Evolutionary conservation across 2,113 vertebrate species (phyloP), one percentile per base, ranked within the genome.

Genomic region (Merops nubicus): DNA sequence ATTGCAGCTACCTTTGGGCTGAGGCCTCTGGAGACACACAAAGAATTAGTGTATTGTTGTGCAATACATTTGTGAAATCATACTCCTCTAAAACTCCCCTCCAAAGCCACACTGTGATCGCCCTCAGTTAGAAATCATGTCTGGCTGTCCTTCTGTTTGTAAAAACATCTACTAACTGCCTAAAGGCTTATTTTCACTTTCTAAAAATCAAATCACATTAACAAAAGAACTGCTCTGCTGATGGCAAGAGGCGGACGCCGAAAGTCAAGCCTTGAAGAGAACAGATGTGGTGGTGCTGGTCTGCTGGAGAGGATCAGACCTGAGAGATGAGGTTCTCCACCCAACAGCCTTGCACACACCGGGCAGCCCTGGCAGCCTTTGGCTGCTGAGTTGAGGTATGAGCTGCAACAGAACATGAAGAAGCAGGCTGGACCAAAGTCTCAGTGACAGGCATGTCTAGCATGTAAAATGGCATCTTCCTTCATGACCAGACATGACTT

Each of bases 1-100:
- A 94, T 96, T 97, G 95, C 92, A 96, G 79, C 81, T 95, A 93
- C 89, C 94, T 96, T 95, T 94, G 82, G 78, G n/a, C 50, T 89
- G 67, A 84, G 85, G 79, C 90, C 73, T 94, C 89, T 62, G 38
- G 84, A 95, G 73, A 80, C 85, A 84, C 8, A 96, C 88, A 93
- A 96, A 97, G 90, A 97, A 97, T 97, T 70, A 96, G 92, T 9
- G 15, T 40, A 90, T 88, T 97, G 81, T 95, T 89, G 34, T 90
- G 82, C 5, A 0, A 91, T n/a, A 84, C 60, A 74, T 89, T 96
- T 95, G 82, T 56, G 62, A 97, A 97, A 94, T 93, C 75, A 20
- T 5, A 23, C 47, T 88, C 45, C 53, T 34, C 59, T 85, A 74
- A 72, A 68, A 91, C 82, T 91, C 88, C 81, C 29, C 48, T 90